These are phyloP conservation scores for Pleuronectes platessa DNA, from an alignment of 2,113 vertebrate genomes.

Conservation along the genomic window DNA sequence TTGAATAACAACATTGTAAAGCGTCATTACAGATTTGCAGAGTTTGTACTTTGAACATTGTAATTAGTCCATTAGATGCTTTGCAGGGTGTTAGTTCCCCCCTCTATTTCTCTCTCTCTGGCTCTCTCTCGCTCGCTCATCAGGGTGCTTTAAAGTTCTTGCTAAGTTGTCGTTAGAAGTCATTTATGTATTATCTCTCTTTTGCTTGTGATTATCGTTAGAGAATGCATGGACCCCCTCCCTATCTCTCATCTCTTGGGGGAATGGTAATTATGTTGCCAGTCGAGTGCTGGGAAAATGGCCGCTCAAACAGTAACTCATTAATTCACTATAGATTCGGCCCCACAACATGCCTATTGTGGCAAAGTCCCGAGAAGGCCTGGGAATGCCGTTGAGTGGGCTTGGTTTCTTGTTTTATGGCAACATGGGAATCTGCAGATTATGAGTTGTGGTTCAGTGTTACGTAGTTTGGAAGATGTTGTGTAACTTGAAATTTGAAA, in stretches of 20 bases:
- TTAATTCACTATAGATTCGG: constrained; percentile 81
- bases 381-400: constrained; percentile 80
- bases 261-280: constrained; percentile 68
- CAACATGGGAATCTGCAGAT: constrained; percentile 53
- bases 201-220: constrained; percentile 40
- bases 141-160: constrained; percentile 10
- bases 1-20: constrained; percentile 18
- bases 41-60: not conserved
- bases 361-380: constrained; percentile 70
- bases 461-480: constrained; percentile 42
- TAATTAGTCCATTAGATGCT: constrained; percentile 38
- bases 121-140: not conserved
- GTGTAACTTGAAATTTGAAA: constrained; percentile 51
- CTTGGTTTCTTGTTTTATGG: constrained; percentile 68
- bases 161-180: constrained; percentile 40
- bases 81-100: not conserved
- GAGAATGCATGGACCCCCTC: constrained; percentile 52
- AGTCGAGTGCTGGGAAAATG: constrained; percentile 75
- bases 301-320: constrained; percentile 74
- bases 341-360: constrained; percentile 80
- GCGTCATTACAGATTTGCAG: constrained; percentile 7
- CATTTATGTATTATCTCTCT: constrained; percentile 53
- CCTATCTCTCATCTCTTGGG: constrained; percentile 47
- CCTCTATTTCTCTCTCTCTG: too few species aligned
- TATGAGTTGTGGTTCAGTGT: constrained; percentile 50